phyloP scores from a whole-genome alignment of 2,113 vertebrate species.

The Paramisgurnus dabryanus region DNA sequence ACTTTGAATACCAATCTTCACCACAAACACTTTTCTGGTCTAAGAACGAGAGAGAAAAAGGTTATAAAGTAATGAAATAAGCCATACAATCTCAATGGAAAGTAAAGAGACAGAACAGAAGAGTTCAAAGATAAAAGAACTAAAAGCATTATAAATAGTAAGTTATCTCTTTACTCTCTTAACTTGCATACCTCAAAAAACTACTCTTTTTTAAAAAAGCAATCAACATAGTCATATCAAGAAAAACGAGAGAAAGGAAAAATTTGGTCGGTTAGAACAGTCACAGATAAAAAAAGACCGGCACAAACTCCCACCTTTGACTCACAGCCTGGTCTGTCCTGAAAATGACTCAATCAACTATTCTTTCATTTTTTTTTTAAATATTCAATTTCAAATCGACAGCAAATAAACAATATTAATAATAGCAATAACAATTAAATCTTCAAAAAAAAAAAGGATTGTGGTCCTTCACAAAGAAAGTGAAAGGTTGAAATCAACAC shows the following conservation, averaged over 20 bases:
- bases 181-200: slow-evolving; percentile 53
- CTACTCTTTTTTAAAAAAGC: slow-evolving; percentile 60
- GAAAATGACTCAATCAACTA: slow-evolving; percentile 66
- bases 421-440: slow-evolving; percentile 68
- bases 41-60: slow-evolving; percentile 47
- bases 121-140: neutral
- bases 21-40: slow-evolving; percentile 73
- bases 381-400: slow-evolving; percentile 53
- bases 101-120: neutral
- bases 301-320: neutral
- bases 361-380: slow-evolving; percentile 56
- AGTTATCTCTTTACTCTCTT: neutral
- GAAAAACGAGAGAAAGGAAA: slow-evolving; percentile 36
- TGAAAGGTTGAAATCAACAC: slow-evolving; percentile 8
- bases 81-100: slow-evolving; percentile 36
- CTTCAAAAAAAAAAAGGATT: slow-evolving; percentile 66
- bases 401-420: slow-evolving; percentile 66
- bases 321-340: slow-evolving; percentile 29
- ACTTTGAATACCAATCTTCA: slow-evolving; percentile 58
- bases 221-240: slow-evolving; percentile 33
- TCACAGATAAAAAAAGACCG: slow-evolving; percentile 2
- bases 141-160: slow-evolving; percentile 34
- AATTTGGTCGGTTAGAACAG: neutral
- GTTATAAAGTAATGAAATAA: slow-evolving; percentile 32
- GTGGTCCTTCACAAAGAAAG: slow-evolving; percentile 60